Conservation (phyloP, 2,888 invertebrate genomes). For the Rutpela maculata region DNA sequence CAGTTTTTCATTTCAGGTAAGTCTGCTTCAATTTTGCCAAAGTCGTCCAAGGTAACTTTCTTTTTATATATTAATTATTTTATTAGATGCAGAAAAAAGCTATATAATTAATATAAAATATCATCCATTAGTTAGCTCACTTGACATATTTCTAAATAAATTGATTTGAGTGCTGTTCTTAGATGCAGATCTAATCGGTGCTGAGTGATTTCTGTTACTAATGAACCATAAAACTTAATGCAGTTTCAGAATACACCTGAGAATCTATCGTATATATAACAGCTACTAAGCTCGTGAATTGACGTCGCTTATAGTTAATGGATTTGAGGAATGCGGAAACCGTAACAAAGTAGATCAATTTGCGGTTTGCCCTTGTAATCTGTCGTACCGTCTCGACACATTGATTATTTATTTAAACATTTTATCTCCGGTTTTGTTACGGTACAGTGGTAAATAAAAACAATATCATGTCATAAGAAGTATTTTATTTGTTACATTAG, state of each 20-base stretch:
- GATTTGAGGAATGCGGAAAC: conserved; percentile 42
- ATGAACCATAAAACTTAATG: not conserved
- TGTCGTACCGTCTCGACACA: conserved; percentile 36
- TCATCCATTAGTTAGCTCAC: not conserved
- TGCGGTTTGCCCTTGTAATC: conserved; percentile 42
- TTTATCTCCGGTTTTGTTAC: conserved; percentile 17
- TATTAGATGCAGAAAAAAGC: not conserved
- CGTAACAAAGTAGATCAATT: conserved; percentile 19
- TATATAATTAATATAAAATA: not conserved
- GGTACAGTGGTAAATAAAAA: not conserved
- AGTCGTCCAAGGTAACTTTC: not conserved
- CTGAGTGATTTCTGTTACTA: not conserved
- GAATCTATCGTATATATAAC: not conserved
- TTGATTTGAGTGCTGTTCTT: not conserved
- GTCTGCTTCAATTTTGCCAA: not conserved
- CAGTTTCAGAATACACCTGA: not conserved
- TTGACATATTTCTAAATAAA: not conserved
- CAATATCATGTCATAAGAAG: not conserved
- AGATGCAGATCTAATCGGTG: not conserved
- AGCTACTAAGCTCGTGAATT: not conserved
- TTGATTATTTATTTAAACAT: conserved; percentile 13
- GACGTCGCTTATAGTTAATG: not conserved
- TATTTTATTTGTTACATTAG: not conserved
- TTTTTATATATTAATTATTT: not conserved
- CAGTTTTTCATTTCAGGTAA: not conserved